These are phyloP conservation scores for Drosophila ustulata DNA, from an alignment of 2,888 invertebrate species.

Conservation along the genomic window DNA sequence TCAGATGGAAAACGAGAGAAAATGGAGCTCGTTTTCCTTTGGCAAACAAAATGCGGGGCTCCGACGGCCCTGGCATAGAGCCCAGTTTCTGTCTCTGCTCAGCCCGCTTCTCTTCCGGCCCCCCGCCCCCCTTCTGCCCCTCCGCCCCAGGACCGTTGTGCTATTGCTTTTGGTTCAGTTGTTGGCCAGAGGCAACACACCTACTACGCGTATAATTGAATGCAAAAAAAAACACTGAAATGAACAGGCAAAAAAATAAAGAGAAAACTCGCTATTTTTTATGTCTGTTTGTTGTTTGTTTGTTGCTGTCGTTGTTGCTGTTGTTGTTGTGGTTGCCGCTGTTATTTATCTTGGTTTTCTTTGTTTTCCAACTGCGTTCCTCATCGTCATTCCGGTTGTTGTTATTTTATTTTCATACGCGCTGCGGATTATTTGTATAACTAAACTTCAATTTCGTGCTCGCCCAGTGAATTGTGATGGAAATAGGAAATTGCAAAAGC, in stretches of 20 bases:
- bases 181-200: constrained; percentile 26
- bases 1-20: constrained; percentile 39
- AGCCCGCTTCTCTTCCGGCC: constrained; percentile 2
- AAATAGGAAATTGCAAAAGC: constrained; percentile 17
- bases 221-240: constrained; percentile 27
- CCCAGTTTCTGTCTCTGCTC: constrained; percentile 19
- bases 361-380: constrained; percentile 29
- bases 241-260: not conserved
- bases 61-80: constrained; percentile 26
- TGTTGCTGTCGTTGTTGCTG: constrained; percentile 4
- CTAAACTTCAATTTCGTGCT: constrained; percentile 61
- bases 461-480: constrained; percentile 18
- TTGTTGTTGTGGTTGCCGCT: constrained; percentile 15
- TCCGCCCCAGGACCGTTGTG: not conserved
- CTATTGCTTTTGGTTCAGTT: constrained; percentile 29
- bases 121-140: not conserved
- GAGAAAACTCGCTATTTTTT: constrained; percentile 29
- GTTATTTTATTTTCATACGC: constrained; percentile 20
- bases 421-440: constrained; percentile 52
- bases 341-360: constrained; percentile 28
- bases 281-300: constrained; percentile 18
- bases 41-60: constrained; percentile 60
- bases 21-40: constrained; percentile 56
- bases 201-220: constrained; percentile 58
- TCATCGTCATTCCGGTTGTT: constrained; percentile 4